These are phyloP conservation scores for Sarcophaga bullata DNA, from an alignment of 1,140 invertebrate genomes.

Conservation along the genomic window DNA sequence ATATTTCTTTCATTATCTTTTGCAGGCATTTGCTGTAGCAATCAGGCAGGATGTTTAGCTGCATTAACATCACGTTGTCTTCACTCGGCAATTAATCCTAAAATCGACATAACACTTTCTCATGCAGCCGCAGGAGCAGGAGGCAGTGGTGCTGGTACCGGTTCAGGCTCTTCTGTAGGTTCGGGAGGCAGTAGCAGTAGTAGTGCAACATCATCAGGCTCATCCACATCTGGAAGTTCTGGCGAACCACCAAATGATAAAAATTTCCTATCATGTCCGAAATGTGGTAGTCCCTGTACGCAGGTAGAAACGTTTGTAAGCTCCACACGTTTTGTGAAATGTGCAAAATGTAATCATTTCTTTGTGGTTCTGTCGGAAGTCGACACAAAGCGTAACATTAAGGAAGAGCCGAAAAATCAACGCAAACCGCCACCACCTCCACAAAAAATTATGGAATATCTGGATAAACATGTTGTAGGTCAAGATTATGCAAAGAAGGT, in stretches of 20 bases:
- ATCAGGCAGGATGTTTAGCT: constrained; percentile 25
- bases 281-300: constrained; percentile 95
- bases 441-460: constrained; percentile 96
- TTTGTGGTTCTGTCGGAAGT: constrained; percentile 96
- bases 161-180: constrained; percentile 32
- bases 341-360: constrained; percentile 97
- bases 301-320: constrained; percentile 97
- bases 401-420: constrained; percentile 78
- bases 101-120: constrained; percentile 12
- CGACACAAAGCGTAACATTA: constrained; percentile 85
- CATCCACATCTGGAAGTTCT: constrained; percentile 44
- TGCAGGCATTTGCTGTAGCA: constrained; percentile 42
- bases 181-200: constrained; percentile 26
- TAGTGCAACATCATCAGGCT: constrained; percentile 40
- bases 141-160: constrained; percentile 21
- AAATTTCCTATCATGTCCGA: constrained; percentile 83
- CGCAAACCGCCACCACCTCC: constrained; percentile 88
- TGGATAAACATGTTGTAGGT: constrained; percentile 97
- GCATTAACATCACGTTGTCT: constrained; percentile 41
- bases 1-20: neutral
- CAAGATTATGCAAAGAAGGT: constrained; percentile 99
- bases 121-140: constrained; percentile 14
- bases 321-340: constrained; percentile 96
- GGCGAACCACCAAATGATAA: constrained; percentile 57
- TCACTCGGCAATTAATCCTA: constrained; percentile 29